phyloP scores from a whole-genome alignment of 2,888 invertebrate genomes.

The Invenusta paracnida region DNA sequence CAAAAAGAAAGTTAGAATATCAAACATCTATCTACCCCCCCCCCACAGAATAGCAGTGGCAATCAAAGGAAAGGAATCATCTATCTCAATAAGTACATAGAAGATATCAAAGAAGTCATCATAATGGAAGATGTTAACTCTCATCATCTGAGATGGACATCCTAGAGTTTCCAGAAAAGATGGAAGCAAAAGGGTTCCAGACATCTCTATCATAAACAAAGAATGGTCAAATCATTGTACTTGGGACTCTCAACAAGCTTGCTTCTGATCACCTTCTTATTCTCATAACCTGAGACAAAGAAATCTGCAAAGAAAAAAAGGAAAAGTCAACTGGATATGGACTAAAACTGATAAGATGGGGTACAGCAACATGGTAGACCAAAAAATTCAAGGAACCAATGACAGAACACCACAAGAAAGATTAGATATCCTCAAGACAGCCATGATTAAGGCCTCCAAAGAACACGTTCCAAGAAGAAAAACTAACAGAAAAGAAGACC shows the following conservation, averaged over 20 bases:
- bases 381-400: not conserved
- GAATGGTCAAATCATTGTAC: not conserved
- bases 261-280: not conserved
- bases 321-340: slow-evolving; percentile 13
- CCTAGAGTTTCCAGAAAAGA: not conserved
- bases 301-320: not conserved
- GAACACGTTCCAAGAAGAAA: not conserved
- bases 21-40: too few species aligned
- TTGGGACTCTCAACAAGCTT: not conserved
- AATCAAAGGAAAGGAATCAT: too few species aligned
- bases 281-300: not conserved
- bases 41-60: too few species aligned
- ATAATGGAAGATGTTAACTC: too few species aligned
- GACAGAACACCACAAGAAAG: not conserved
- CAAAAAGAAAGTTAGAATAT: not conserved
- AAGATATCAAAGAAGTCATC: too few species aligned
- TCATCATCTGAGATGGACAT: too few species aligned
- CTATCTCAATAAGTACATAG: too few species aligned
- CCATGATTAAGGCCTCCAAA: not conserved
- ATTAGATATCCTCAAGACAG: not conserved
- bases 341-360: not conserved
- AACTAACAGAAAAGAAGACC: slow-evolving; percentile 15
- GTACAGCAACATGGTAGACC: not conserved
- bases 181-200: not conserved
- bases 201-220: not conserved